A percentile compares a stretch with the other conserved stretches of the same genome.
Conservation (phyloP, 2,113 vertebrate species). For the Herpailurus yagouaroundi region DNA sequence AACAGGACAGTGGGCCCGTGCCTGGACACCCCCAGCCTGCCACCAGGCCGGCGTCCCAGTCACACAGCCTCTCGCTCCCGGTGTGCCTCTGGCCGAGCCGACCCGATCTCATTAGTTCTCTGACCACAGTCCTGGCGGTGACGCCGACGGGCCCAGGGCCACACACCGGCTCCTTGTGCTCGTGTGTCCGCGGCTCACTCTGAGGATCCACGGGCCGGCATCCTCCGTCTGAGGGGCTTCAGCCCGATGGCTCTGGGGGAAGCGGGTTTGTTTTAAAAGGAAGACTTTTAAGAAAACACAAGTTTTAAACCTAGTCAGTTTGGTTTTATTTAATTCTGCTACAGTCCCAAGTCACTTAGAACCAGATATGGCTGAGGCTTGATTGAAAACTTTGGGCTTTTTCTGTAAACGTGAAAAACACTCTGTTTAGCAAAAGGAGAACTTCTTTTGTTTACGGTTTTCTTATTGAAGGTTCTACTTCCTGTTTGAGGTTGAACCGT, state of each 20-base stretch:
- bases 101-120: not conserved
- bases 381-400: not conserved
- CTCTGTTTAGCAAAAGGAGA: not conserved
- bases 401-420: not conserved
- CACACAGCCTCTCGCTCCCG: accelerated
- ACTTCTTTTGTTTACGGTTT: not conserved
- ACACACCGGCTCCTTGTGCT: not conserved
- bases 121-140: not conserved
- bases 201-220: not conserved
- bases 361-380: not conserved
- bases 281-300: not conserved
- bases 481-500: not conserved
- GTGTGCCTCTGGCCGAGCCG: accelerated
- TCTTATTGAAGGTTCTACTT: not conserved
- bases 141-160: not conserved
- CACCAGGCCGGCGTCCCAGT: accelerated
- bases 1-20: accelerated
- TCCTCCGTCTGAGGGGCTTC: not conserved
- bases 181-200: accelerated
- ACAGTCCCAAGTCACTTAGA: not conserved
- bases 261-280: too few species aligned
- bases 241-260: not conserved
- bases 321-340: not conserved
- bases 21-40: not conserved
- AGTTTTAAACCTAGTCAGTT: not conserved